Base-by-base conservation (phyloP, 1,140 invertebrate genomes). In the Eueides isabella region DNA sequence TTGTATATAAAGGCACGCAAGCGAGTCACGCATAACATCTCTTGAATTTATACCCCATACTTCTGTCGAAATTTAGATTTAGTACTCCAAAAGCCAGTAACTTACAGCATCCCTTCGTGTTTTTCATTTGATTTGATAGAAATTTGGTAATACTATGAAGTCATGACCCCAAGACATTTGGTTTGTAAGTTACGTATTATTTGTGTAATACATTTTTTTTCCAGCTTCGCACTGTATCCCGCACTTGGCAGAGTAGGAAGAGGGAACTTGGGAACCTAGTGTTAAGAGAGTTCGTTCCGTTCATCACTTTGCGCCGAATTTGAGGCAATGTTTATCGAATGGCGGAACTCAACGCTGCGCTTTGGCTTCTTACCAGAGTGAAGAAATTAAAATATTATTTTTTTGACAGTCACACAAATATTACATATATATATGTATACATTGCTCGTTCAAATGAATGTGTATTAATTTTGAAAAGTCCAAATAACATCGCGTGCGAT, bases 21-120 rank as follows among this genome's bases (percentile, higher is more conserved):
- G 80, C 86, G 84, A 89, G 88, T 88, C 89, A 90, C 88, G 89
- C 87, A 89, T 90, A 91, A 83, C 88, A 90, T 90, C 84, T 85
- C 84, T 85, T 90, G 81, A 85, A 91, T 91, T 91, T 91, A 91
- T 91, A 82, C 78, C 88, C 84, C 84, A 85, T 85, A 91, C 89
- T 91, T 88, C 86, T 90, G 85, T 90, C 88, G 83, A 89, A 91
- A 91, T 90, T 90, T 91, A 88, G 87, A 90, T 91, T 89, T 91
- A 91, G 85, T 89, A 82, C 82, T 75, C 76, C 77, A 74, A 72
- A 76, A 79, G 72, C 77, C 80, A 75, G 84, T 92, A 90, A 87
- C 79, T 92, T 85, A 88, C 74, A 61, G 67, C 68, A 66, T 63
- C 71, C 76, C 77, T 85, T 78, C 78, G 74, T 76, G 74, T 82